phyloP scores from a whole-genome alignment of 2,113 vertebrate species.

The Seriola aureovittata region DNA sequence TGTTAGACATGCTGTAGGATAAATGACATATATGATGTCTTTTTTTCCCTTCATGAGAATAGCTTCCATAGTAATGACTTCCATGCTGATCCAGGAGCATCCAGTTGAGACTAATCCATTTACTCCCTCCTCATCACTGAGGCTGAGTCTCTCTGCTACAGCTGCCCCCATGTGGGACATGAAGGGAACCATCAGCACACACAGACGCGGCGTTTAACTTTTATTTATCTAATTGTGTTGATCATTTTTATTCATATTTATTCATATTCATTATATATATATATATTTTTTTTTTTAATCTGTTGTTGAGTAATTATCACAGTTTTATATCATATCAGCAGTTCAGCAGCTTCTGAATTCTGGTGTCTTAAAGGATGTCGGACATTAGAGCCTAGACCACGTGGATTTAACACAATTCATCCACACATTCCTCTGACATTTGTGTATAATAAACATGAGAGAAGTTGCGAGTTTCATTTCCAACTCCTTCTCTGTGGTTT shows the following conservation, averaged over 20 bases:
- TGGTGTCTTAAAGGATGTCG: neutral
- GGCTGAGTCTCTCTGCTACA: conserved; percentile 11
- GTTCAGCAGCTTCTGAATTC: neutral
- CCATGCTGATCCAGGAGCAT: conserved; percentile 37
- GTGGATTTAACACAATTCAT: neutral
- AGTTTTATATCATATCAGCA: neutral
- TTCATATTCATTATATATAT: too few relatives aligned
- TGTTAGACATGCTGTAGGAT: conserved; percentile 37
- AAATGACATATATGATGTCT: conserved; percentile 47
- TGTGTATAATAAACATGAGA: neutral
- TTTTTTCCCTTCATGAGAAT: conserved; percentile 27
- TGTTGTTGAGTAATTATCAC: too few relatives aligned
- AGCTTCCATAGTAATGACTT: conserved; percentile 49
- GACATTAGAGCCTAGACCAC: neutral
- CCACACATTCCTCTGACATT: neutral
- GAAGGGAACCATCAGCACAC: neutral
- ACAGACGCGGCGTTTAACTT: neutral
- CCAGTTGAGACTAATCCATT: conserved; percentile 65
- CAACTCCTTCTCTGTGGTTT: neutral
- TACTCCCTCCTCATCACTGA: conserved; percentile 23
- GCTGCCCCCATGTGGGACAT: conserved; percentile 32
- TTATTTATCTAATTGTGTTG: neutral
- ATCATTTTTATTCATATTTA: neutral
- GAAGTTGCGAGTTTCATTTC: neutral
- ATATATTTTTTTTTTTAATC: too few relatives aligned